Conservation (phyloP, 2,888 invertebrate genomes). For the Dolichopus griseipennis region DNA sequence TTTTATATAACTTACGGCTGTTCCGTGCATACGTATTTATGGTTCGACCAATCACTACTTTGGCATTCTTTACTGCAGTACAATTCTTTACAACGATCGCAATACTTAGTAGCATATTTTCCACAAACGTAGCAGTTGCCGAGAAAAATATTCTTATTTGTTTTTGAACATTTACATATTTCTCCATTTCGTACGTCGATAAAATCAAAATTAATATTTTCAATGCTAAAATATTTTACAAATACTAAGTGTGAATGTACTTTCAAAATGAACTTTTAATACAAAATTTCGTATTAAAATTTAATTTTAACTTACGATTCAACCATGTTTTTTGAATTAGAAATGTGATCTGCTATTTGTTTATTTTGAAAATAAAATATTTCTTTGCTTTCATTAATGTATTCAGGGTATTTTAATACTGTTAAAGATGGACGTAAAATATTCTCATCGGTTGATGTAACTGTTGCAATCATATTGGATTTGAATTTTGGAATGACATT, state of each 20-base stretch:
- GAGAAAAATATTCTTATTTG: too few species aligned
- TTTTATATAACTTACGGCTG: constrained; percentile 24
- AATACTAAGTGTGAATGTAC: too few species aligned
- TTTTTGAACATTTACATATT: too few species aligned
- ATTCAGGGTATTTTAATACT: neutral
- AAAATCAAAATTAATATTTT: too few species aligned
- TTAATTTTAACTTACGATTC: too few species aligned
- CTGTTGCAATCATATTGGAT: too few species aligned
- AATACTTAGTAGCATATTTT: constrained; percentile 14
- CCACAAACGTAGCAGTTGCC: neutral
- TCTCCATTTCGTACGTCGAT: too few species aligned
- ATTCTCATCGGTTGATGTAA: neutral
- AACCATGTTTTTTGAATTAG: neutral
- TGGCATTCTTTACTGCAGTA: constrained; percentile 35
- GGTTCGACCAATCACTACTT: constrained; percentile 27
- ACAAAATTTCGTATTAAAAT: too few species aligned
- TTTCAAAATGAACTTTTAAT: too few species aligned
- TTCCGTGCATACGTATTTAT: constrained; percentile 29
- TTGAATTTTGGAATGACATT: neutral
- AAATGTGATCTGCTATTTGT: neutral
- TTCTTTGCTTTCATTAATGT: neutral
- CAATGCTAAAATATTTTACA: too few species aligned
- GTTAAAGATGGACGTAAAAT: neutral
- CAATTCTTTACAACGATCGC: constrained; percentile 27
- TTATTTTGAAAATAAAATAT: neutral